Conservation (phyloP, 2,113 vertebrate species). For the Columbina picui region DNA sequence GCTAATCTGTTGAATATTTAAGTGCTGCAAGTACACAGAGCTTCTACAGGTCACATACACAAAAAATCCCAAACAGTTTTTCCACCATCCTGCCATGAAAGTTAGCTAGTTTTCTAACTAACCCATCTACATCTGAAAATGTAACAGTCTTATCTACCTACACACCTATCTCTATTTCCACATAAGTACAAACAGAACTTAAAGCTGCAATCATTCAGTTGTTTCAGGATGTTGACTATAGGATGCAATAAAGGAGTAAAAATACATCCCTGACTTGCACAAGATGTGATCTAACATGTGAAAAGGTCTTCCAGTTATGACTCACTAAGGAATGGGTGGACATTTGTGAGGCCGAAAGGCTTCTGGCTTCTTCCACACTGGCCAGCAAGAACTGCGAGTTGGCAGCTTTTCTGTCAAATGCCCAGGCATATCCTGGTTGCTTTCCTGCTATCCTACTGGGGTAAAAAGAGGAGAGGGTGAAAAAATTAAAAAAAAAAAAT, state of each 20-base stretch:
- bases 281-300: background rate
- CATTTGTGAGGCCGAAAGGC: background rate
- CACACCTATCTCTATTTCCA: background rate
- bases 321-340: background rate
- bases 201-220: background rate
- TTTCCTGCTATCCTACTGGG: background rate
- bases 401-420: background rate
- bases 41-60: background rate
- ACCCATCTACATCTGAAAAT: background rate
- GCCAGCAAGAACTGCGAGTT: background rate
- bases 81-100: background rate
- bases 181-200: background rate
- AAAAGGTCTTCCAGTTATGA: slow-evolving; percentile 4
- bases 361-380: background rate
- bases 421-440: background rate
- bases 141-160: background rate
- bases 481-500: background rate
- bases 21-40: background rate
- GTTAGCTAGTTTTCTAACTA: background rate
- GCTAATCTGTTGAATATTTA: background rate
- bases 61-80: background rate
- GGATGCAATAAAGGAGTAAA: background rate
- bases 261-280: background rate
- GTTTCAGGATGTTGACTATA: background rate
- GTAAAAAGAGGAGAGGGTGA: accelerated